A percentile compares a stretch with the other conserved stretches of the same genome.
Conservation (phyloP, 1,140 invertebrate species). For the Fopius arisanus region DNA sequence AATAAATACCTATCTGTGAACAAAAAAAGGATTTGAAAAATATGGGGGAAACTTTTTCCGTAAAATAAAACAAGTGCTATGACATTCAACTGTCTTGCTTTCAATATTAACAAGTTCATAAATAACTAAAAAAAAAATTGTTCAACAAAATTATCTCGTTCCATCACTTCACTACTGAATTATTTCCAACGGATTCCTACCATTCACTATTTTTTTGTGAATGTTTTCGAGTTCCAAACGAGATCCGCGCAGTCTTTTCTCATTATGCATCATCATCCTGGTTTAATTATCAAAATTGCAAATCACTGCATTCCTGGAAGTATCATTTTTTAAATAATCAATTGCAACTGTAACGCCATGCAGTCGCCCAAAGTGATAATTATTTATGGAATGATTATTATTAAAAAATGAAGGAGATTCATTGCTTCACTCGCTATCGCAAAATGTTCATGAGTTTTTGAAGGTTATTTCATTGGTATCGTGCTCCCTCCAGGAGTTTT, state of each 20-base stretch:
- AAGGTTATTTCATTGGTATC: background rate
- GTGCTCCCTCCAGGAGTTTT: slow-evolving; percentile 71
- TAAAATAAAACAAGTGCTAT: too few species aligned
- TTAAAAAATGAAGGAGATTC: background rate
- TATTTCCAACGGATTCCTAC: too few species aligned
- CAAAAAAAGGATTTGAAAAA: too few species aligned
- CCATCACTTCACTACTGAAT: too few species aligned
- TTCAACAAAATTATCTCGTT: too few species aligned
- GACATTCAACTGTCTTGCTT: too few species aligned
- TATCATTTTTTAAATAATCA: background rate
- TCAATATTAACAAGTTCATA: too few species aligned
- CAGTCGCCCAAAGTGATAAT: background rate
- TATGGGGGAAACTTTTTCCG: too few species aligned
- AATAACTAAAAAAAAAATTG: too few species aligned
- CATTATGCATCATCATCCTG: background rate
- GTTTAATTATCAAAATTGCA: background rate
- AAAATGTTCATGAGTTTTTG: background rate
- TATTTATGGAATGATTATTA: background rate
- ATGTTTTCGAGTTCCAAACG: background rate
- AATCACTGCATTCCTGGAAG: background rate
- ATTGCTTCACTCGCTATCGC: background rate
- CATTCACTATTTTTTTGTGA: background rate
- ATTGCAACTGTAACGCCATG: background rate
- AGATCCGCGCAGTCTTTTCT: background rate
- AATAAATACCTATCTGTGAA: too few species aligned